Conservation (phyloP, 2,888 invertebrate genomes). For the Zelleria hepariella region DNA sequence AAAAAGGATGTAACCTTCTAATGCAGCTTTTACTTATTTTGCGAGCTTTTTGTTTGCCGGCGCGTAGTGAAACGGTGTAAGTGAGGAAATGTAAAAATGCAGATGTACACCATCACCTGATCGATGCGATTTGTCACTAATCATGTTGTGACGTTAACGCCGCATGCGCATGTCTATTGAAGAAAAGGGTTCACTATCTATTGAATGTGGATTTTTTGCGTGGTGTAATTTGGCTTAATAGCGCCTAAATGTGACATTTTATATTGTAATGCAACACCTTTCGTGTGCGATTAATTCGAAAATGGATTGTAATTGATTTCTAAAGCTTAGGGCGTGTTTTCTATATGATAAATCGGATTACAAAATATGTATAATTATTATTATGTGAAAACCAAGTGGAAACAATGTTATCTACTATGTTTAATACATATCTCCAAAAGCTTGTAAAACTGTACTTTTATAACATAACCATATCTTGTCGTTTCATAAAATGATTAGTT, state of each 20-base stretch:
- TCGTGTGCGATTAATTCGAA: background rate
- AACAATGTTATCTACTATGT: background rate
- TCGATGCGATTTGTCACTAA: conserved; percentile 20
- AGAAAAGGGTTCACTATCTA: background rate
- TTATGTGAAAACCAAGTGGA: conserved; percentile 7
- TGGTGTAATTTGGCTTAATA: conserved; percentile 45
- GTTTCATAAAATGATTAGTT: conserved; percentile 31
- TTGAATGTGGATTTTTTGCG: conserved; percentile 32
- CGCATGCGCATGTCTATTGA: background rate
- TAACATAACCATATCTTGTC: conserved; percentile 16
- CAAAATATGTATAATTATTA: conserved; percentile 25
- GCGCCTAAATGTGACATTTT: conserved; percentile 35
- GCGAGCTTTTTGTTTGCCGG: background rate
- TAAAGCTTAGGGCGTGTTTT: background rate
- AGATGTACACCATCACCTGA: conserved; percentile 27
- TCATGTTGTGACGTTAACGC: conserved; percentile 36
- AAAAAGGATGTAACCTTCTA: conserved; percentile 1
- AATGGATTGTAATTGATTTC: conserved; percentile 8
- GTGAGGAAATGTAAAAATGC: conserved; percentile 24
- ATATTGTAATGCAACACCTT: conserved; percentile 11
- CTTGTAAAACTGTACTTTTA: conserved; percentile 20
- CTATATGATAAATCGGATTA: background rate
- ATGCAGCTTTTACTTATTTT: conserved; percentile 5
- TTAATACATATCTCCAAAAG: conserved; percentile 29
- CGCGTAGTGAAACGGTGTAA: conserved; percentile 22